phyloP scores from a whole-genome alignment of 2,888 invertebrate species.

The Dexiosoma caninum region DNA sequence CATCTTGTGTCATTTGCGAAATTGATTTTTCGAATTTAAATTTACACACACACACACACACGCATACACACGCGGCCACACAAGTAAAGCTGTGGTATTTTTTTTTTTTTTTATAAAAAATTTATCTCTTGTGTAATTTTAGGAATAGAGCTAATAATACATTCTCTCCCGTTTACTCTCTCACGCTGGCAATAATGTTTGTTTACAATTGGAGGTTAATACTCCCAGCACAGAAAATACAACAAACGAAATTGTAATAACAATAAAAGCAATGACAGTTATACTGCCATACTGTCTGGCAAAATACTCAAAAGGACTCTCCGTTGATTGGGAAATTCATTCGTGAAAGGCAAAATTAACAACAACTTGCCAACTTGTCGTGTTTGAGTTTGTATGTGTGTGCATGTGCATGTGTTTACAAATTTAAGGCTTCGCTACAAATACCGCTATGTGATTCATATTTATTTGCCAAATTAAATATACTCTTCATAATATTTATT shows the following conservation, averaged over 20 bases:
- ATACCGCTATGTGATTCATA: conserved; percentile 52
- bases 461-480: conserved; percentile 8
- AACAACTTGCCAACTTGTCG: conserved; percentile 3
- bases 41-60: no score
- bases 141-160: conserved; percentile 31
- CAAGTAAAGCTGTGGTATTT: conserved; percentile 12
- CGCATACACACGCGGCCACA: no score
- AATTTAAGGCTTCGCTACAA: background rate
- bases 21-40: conserved; percentile 72
- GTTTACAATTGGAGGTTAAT: conserved; percentile 62
- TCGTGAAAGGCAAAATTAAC: conserved; percentile 11
- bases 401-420: background rate
- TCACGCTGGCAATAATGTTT: conserved; percentile 33
- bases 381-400: background rate
- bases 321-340: conserved; percentile 31
- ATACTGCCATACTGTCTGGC: conserved; percentile 72
- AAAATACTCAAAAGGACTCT: conserved; percentile 62
- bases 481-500: conserved; percentile 30
- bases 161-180: conserved; percentile 27
- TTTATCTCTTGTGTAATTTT: conserved; percentile 45
- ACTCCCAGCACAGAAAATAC: conserved; percentile 47
- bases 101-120: conserved; percentile 9
- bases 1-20: conserved; percentile 69
- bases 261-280: conserved; percentile 25
- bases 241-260: conserved; percentile 28